Percentiles rank a stretch among this genome's conserved stretches.
These are phyloP conservation scores for Machimus rusticus DNA, from an alignment of 2,888 invertebrate genomes.

Conservation along the genomic window DNA sequence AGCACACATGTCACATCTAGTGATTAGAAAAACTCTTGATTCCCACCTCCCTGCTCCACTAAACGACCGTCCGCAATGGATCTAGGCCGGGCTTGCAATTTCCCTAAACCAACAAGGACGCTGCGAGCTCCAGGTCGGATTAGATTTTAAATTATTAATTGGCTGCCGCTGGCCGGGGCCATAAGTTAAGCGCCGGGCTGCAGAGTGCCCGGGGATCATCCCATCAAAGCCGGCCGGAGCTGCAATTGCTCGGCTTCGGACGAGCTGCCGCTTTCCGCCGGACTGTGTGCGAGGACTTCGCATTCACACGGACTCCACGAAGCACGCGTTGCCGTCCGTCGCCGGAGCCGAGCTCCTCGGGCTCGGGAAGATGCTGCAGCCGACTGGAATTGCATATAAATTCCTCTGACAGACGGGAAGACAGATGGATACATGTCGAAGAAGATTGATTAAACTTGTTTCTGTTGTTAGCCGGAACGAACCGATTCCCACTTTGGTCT, in stretches of 20 bases:
- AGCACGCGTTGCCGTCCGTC: not conserved
- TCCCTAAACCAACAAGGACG: constrained; percentile 7
- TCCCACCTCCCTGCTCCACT: not conserved
- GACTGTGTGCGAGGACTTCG: not conserved
- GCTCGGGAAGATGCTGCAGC: not conserved
- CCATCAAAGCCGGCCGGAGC: not conserved
- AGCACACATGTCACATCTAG: not conserved
- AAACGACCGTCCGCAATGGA: not conserved
- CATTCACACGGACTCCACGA: not conserved
- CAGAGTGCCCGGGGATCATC: not conserved
- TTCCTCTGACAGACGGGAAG: constrained; percentile 46
- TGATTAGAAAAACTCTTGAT: not conserved
- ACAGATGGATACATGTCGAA: constrained; percentile 48
- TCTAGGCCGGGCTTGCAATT: not conserved
- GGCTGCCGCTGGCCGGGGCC: not conserved
- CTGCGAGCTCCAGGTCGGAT: not conserved
- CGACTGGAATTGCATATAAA: constrained; percentile 38
- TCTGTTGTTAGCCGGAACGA: not conserved
- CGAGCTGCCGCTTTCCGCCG: not conserved
- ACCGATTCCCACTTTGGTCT: constrained; percentile 20
- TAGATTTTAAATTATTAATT: constrained; percentile 35
- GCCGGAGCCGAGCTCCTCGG: not conserved
- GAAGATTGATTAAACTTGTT: constrained; percentile 45
- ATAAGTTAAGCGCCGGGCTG: not conserved
- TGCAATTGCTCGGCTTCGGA: not conserved